Conservation (phyloP, 1,140 invertebrate genomes). For the Drosophila nasuta region DNA sequence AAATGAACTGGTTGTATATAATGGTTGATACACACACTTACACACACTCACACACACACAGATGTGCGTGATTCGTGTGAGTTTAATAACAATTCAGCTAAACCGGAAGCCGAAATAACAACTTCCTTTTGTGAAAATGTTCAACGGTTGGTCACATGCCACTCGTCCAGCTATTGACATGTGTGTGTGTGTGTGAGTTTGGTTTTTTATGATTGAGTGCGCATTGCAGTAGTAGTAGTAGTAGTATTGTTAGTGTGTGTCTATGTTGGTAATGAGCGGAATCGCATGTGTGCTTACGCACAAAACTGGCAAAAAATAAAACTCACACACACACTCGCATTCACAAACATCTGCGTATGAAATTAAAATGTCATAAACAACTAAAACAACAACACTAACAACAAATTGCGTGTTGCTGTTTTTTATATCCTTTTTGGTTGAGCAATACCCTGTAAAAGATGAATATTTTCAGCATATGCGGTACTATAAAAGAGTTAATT, state of each 20-base stretch:
- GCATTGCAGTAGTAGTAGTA: conserved; percentile 34
- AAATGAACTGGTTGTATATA: conserved; percentile 22
- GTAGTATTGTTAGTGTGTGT: conserved; percentile 8
- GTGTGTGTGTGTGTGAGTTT: conserved; percentile 39
- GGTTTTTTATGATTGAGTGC: conserved; percentile 77
- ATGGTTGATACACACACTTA: conserved; percentile 2
- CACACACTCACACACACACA: not conserved
- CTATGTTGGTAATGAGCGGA: conserved; percentile 35
- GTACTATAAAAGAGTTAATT: not conserved
- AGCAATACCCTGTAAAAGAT: not conserved
- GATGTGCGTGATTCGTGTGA: conserved; percentile 37
- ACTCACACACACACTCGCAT: not conserved
- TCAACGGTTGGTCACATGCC: conserved; percentile 73
- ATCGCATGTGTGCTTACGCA: conserved; percentile 32
- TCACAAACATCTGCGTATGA: not conserved
- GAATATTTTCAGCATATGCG: not conserved
- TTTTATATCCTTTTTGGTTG: not conserved
- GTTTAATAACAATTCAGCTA: conserved; percentile 78
- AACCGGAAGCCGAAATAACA: conserved; percentile 79
- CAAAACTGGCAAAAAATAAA: conserved; percentile 15
- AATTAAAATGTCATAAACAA: conserved; percentile 47
- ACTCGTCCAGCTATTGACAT: conserved; percentile 41
- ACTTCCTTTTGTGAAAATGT: conserved; percentile 80
- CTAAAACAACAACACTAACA: conserved; percentile 31
- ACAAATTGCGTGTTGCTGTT: conserved; percentile 33